Evolutionary conservation across 1,140 invertebrate species (phyloP), one percentile per base, ranked within the genome.

Genomic region (Platyscapa corneri): DNA sequence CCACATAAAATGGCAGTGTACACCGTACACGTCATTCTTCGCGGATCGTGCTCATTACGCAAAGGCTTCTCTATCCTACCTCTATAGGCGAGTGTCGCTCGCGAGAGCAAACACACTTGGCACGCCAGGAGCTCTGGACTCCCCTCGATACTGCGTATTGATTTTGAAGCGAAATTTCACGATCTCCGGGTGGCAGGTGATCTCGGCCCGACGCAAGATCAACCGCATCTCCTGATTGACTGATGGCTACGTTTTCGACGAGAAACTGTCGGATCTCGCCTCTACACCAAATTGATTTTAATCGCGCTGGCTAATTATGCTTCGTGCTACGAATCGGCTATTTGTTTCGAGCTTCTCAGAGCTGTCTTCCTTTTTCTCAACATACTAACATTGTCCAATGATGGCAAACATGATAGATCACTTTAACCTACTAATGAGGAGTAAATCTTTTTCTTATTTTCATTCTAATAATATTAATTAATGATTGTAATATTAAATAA

Each of bases 1-100:
- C 91, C 87, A 92, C 88, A 92, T 91, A 85, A 60, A 86, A 56
- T 65, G 23, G 49, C 42, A 34, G 53, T 37, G n/a, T 8, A n/a
- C 12, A 34, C 53, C 30, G 34, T 88, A 90, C 89, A 90, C 89
- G 88, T 92, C 90, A 91, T 87, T 39, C 60, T 87, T 60, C 76
- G 60, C 56, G 10, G 20, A 27, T 60, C 56, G 56, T 23, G 20
- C 53, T 89, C 79, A 67, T 85, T 90, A 78, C 87, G 82, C 72
- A 89, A 88, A 82, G 27, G 42, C 16, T 30, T 83, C 81, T 80
- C 60, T 60, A 67, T 80, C 53, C 30, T 16, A 27, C 46, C 39
- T 12, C 30, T 30, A 34, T 42, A 80, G 34, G 42, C 42, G 12
- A 46, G 34, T 0, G 14, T 18, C 0, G 27, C 0, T 0, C 0